These are phyloP conservation scores for Pandemis cinnamomeana DNA, from an alignment of 2,888 invertebrate genomes.

Conservation along the genomic window DNA sequence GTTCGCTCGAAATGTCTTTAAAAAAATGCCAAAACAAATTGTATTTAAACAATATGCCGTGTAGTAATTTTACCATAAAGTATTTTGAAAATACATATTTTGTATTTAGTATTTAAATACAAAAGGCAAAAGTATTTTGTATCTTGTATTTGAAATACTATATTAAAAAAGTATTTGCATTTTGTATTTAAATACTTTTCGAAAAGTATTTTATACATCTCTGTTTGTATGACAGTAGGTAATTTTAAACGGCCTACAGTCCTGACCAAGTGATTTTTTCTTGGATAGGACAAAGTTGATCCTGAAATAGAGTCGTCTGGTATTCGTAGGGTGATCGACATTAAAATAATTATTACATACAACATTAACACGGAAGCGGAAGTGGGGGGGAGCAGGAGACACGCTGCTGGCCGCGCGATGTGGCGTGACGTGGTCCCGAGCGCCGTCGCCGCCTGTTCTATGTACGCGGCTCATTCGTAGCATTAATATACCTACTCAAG, in stretches of 20 bases:
- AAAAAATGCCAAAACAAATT: too few relatives aligned
- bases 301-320: background rate
- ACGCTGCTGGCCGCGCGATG: conserved; percentile 55
- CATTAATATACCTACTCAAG: background rate
- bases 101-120: too few relatives aligned
- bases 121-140: too few relatives aligned
- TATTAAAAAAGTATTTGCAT: too few relatives aligned
- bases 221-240: background rate
- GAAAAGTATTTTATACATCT: too few relatives aligned
- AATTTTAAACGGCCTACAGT: background rate
- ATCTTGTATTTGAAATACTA: too few relatives aligned
- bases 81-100: too few relatives aligned
- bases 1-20: too few relatives aligned
- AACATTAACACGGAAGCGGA: conserved; percentile 51
- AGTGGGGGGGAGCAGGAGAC: conserved; percentile 57
- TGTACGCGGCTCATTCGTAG: background rate
- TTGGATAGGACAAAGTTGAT: background rate
- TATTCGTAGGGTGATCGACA: conserved; percentile 4
- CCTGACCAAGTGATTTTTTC: background rate
- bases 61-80: too few relatives aligned
- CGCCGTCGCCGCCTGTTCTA: conserved; percentile 1
- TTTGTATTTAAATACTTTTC: too few relatives aligned
- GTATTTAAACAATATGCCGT: too few relatives aligned
- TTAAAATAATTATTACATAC: conserved; percentile 26
- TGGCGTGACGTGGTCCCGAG: conserved; percentile 65